Evolutionary conservation across 2,797 vertebrate species (phyloP), one percentile per base, ranked within the genome.

Genomic region (Pogoniulus pusillus): DNA sequence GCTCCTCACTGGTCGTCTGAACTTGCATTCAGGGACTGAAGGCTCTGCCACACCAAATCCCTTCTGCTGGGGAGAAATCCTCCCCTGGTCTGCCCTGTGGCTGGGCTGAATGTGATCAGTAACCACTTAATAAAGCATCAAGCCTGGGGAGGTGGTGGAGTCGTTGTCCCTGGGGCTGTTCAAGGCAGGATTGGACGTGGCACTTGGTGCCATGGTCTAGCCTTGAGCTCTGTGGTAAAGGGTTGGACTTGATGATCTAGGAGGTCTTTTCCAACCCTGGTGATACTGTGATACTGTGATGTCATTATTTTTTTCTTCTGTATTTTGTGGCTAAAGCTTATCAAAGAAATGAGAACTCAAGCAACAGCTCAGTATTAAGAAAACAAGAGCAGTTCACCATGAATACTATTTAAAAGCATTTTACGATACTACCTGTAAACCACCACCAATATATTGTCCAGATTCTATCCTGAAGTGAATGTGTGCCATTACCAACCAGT

Each of bases 351-450:
- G 14, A 53, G 51, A 53, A 95, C 92, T 96, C 94, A 90, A 95
- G 88, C 82, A 91, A 77, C 80, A 94, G 93, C 85, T 96, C 93
- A 74, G 87, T 91, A 89, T 91, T 93, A 81, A 96, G 94, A 93
- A 93, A 94, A 92, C 64, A 74, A 75, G 68, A 95, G 86, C 90
- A 91, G 78, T 91, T 97, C 92, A 76, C 49, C 55, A 24, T 35
- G 43, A 71, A 71, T 95, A 43, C 86, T 94, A 70, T 94, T 96
- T 94, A 84, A 97, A 96, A 82, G 79, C 83, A 83, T 90, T 92
- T 91, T 96, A 91, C 62, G 82, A 68, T 91, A 82, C 80, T 94
- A 82, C 84, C 94, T 93, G 94, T 96, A 94, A 96, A 97, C 93
- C 77, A 73, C 83, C 82, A 75, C 57, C 87, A 93, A 91, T 93